Evolutionary conservation across 37 sponge, comb jelly and placozoan species (phyloP).

Genomic region (Theonella swinhoei): DNA sequence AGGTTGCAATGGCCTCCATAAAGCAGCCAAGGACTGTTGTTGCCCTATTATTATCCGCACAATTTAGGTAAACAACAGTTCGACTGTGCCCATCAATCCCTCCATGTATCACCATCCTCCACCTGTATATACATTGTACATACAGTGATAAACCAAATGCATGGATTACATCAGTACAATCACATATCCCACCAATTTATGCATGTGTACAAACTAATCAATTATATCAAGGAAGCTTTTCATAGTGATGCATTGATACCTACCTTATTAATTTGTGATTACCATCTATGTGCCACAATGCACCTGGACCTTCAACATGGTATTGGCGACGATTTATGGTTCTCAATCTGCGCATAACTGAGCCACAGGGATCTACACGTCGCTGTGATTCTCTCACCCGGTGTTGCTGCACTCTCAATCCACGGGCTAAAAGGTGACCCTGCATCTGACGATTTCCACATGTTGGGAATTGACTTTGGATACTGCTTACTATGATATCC

Average conservation of each 20-base stretch:
- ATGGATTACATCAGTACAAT: no score
- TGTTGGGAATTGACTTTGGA: conserved; percentile 32
- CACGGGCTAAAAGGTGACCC: conserved; percentile 27
- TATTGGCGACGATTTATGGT: conserved; percentile 37
- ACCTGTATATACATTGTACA: neutral
- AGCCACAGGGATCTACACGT: conserved; percentile 57
- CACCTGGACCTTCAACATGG: conserved; percentile 28
- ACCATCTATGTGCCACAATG: conserved; percentile 63
- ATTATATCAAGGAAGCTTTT: no score
- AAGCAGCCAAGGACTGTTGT: conserved; percentile 40
- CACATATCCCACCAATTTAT: no score
- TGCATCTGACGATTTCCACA: conserved; percentile 24
- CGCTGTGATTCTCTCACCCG: conserved; percentile 51
- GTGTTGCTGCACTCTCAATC: conserved; percentile 38
- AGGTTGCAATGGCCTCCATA: conserved; percentile 7
- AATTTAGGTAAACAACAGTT: conserved; percentile 22
- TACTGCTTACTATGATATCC: conserved; percentile 16
- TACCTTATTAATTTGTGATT: conserved; percentile 67
- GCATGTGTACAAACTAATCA: no score
- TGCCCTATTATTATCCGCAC: conserved; percentile 45
- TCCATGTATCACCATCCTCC: conserved; percentile 67
- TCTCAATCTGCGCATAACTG: conserved; percentile 1
- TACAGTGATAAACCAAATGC: no score
- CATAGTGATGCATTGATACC: neutral
- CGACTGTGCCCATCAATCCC: conserved; percentile 63